A percentile compares a stretch with the other conserved stretches of the same genome.
Conservation (phyloP, 2,888 invertebrate genomes). For the Noctuana brunneofusca region DNA sequence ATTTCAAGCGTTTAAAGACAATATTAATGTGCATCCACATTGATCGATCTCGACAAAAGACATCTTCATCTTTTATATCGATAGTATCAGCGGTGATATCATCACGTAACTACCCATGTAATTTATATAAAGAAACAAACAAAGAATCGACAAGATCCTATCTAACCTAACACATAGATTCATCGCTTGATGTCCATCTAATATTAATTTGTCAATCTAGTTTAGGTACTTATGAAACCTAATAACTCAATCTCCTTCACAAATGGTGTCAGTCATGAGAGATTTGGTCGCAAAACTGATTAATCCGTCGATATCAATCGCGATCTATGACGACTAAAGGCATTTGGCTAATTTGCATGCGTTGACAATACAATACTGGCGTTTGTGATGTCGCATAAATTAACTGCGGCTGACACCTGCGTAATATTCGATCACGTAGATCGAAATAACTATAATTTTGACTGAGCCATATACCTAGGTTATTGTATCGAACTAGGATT, state of each 20-base stretch:
- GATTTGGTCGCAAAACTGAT: conserved; percentile 7
- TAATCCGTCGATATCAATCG: conserved; percentile 36
- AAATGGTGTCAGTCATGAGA: not conserved
- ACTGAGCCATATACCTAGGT: not conserved
- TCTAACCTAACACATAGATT: too few species aligned
- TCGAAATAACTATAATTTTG: conserved; percentile 29
- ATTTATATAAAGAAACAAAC: too few species aligned
- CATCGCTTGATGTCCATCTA: too few species aligned
- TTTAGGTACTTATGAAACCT: not conserved
- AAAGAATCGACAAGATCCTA: too few species aligned
- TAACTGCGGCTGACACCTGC: conserved; percentile 37
- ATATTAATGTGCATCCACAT: too few species aligned
- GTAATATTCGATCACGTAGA: conserved; percentile 35
- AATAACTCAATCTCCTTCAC: not conserved
- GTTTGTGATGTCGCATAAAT: conserved; percentile 46
- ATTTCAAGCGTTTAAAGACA: too few species aligned
- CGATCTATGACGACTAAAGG: conserved; percentile 40
- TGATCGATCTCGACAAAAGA: too few species aligned
- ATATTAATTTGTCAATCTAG: too few species aligned
- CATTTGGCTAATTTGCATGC: conserved; percentile 51
- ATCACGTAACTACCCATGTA: too few species aligned
- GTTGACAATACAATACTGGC: conserved; percentile 45
- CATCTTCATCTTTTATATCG: too few species aligned
- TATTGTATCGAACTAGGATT: not conserved
- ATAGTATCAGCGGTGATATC: too few species aligned